Evolutionary conservation across 1,140 invertebrate species (phyloP).

Genomic region (Phymorhynchus buccinoides): DNA sequence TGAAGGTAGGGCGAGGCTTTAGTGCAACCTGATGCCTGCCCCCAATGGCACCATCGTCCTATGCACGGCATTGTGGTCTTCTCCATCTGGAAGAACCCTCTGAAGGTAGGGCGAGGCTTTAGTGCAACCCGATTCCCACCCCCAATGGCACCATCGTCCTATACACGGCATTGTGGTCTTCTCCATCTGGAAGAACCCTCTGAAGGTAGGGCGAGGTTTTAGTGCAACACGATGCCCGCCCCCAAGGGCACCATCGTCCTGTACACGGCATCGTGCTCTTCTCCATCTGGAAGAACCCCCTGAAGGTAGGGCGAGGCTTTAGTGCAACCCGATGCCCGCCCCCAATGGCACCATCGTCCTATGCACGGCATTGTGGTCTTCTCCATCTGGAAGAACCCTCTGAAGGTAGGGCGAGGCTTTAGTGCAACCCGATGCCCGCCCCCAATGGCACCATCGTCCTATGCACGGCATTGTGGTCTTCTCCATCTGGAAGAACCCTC

Average conservation of each 20-base stretch:
- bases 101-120: constrained; percentile 14
- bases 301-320: constrained; percentile 14
- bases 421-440: too few species aligned
- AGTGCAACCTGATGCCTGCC: too few species aligned
- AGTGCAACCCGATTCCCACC: too few species aligned
- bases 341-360: constrained; percentile 25
- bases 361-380: constrained; percentile 27
- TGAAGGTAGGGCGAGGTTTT: constrained; percentile 14
- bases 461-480: constrained; percentile 27
- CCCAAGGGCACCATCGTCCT: constrained; percentile 26
- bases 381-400: constrained; percentile 24
- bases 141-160: constrained; percentile 25
- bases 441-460: constrained; percentile 25
- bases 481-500: constrained; percentile 24
- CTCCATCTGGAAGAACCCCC: constrained; percentile 26
- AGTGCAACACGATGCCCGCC: too few species aligned
- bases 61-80: constrained; percentile 27
- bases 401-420: constrained; percentile 14
- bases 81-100: constrained; percentile 24
- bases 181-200: constrained; percentile 24
- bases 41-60: constrained; percentile 25
- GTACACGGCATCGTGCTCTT: constrained; percentile 29
- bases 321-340: too few species aligned
- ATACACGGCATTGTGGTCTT: constrained; percentile 29
- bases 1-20: constrained; percentile 14